Evolutionary conservation across 2,888 invertebrate species (phyloP), one percentile per base, ranked within the genome.

Genomic region (Geotrupes spiniger): DNA sequence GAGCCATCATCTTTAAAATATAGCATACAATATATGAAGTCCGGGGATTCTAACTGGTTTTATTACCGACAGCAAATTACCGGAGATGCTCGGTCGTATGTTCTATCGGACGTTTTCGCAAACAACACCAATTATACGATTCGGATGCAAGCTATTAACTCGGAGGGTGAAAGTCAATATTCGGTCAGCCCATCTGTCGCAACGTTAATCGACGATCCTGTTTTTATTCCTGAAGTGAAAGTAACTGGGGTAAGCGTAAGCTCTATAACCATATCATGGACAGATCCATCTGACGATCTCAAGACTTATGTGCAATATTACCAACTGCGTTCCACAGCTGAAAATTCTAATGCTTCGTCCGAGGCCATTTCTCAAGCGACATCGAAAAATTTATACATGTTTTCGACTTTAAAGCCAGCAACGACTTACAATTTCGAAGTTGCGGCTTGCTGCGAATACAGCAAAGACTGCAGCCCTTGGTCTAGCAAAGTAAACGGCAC

Each of bases 251-350:
- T 77, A 10, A 79, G 80, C 4, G 74, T 76, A 9, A 85, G 84
- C 15, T 89, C 91, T 0, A 88, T 92, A 49, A 90, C 90, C 0
- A 85, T 92, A 41, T 85, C 87, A 0, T 92, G 91, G 89, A 79
- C 77, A 17, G 76, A 82, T 0, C 88, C 89, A 0, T 81, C 84
- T 0, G 69, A 76, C 0, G 76, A 84, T 12, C 76, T 87, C 8
- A 78, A 80, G 8, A 81, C 85, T 52, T 82, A 83, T 60, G 84
- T 90, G 39, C 89, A 90, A 63, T 89, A 84, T 63, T 90, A 89
- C 63, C 78, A 84, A 52, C 68, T 91, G 29, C 79, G 83, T 53
- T 83, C 85, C 2, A 77, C 77, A 54, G 77, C 78, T 26, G 76
- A 76, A 42, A 74, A 69, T 5, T 28, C 33, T 10, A 76, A 66